These are phyloP conservation scores for Cataglyphis hispanica DNA, from an alignment of 1,140 invertebrate species.

Conservation along the genomic window DNA sequence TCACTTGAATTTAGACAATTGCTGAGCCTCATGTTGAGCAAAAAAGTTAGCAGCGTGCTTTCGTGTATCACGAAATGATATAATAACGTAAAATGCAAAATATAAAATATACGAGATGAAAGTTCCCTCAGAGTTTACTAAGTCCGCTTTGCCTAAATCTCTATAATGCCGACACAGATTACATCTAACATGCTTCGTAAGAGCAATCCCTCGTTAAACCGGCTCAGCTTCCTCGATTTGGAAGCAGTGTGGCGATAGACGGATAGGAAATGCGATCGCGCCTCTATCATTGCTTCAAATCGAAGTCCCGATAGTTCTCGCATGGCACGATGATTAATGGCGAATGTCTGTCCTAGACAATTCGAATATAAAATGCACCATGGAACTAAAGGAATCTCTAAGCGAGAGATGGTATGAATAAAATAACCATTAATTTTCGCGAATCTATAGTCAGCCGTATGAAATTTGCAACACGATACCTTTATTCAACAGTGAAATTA, in stretches of 20 bases:
- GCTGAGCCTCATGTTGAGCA: too few relatives aligned
- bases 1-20: neutral
- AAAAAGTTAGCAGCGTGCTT: neutral
- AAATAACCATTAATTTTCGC: conserved; percentile 73
- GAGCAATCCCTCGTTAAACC: conserved; percentile 52
- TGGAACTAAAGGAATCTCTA: conserved; percentile 64
- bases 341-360: conserved; percentile 72
- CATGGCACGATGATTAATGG: conserved; percentile 70
- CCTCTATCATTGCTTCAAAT: conserved; percentile 65
- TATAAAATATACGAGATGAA: conserved; percentile 25
- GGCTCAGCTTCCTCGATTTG: conserved; percentile 42
- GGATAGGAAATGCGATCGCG: conserved; percentile 58
- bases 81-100: conserved; percentile 38
- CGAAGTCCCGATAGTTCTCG: conserved; percentile 47
- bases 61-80: neutral
- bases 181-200: conserved; percentile 42
- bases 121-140: conserved; percentile 4
- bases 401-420: conserved; percentile 67
- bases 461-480: conserved; percentile 50
- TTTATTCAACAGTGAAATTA: conserved; percentile 33
- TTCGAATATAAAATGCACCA: conserved; percentile 66
- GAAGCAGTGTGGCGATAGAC: conserved; percentile 54
- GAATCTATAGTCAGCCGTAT: conserved; percentile 15
- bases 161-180: conserved; percentile 45
- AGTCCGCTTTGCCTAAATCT: conserved; percentile 41